Conservation (phyloP, 2,797 vertebrate genomes). For the Notamacropus eugenii region DNA sequence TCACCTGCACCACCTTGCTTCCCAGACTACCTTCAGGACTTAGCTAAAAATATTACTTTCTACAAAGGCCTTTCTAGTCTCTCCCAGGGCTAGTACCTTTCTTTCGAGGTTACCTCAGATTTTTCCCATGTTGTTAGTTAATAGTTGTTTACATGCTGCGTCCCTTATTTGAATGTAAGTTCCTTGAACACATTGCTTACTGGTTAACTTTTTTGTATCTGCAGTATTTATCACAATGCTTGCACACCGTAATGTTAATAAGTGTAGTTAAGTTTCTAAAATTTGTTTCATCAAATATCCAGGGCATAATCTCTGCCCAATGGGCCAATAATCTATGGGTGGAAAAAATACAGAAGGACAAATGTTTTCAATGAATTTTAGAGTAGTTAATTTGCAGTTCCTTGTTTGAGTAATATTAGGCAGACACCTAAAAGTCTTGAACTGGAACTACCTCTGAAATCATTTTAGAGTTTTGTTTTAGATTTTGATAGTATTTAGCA, state of each 20-base stretch:
- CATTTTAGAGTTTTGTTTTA: not conserved
- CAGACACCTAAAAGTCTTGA: not conserved
- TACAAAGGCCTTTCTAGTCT: not conserved
- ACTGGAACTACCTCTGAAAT: not conserved
- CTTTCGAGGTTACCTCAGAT: not conserved
- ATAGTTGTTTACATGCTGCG: not conserved
- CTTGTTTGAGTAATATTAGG: not conserved
- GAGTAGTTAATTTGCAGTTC: not conserved
- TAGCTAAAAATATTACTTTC: not conserved
- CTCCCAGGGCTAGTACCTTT: not conserved
- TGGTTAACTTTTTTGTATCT: not conserved
- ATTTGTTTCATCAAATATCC: not conserved
- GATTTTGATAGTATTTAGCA: not conserved
- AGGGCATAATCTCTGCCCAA: not conserved
- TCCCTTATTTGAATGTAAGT: not conserved
- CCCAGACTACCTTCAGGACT: not conserved
- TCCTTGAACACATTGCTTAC: not conserved
- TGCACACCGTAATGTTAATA: not conserved
- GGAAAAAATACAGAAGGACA: conserved; percentile 24
- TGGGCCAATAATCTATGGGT: not conserved
- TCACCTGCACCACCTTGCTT: not conserved
- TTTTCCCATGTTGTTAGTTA: not conserved
- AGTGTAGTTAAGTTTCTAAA: not conserved
- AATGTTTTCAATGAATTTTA: conserved; percentile 9
- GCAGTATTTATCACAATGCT: not conserved